Base-by-base conservation (phyloP, 2,113 vertebrate species). In the Prochilodus magdalenae region DNA sequence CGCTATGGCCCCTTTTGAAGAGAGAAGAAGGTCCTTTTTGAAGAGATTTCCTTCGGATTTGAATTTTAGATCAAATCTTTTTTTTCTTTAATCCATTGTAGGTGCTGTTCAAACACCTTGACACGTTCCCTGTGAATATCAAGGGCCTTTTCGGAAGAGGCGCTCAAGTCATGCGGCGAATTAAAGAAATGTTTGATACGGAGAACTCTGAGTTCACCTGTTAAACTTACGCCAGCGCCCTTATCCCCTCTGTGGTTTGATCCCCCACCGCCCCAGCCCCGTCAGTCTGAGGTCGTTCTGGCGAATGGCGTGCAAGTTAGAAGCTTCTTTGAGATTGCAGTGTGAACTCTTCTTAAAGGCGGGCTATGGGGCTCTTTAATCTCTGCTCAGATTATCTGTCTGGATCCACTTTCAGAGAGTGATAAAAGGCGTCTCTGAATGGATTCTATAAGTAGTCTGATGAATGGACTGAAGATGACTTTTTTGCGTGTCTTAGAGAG, bases 41-140 rank as follows among this genome's bases (percentile, higher is more conserved):
- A 60, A 60, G 57, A 69, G 80, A 86, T 80, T 81, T 79, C 66
- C 73, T 86, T 26, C 74, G 78, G 82, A 85, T 80, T 83, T 81
- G 69, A 84, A 83, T 75, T 83, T 82, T 77, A 81, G 79, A 85
- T 85, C 57, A 82, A 81, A 82, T 80, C 79, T 84, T 83, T 84
- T 83, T 84, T 77, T 60, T 82, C 79, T 83, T 83, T 82, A 82
- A 87, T 82, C 85, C 44, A 62, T 77, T 63, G 49, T 82, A 87
- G 75, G 60, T 85, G 57, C 79, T 77, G 55, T 82, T 80, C 85
- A 83, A 85, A 85, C 83, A 83, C 73, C 73, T 81, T 79, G 77
- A 88, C 71, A 83, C 79, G 53, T 84, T 79, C 73, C 71, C 67
- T 63, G 36, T 57, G 60, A 83, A 86, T 83, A 77, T 73, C 81